A percentile compares a stretch with the other conserved stretches of the same genome.
Conservation (phyloP, 2,113 vertebrate species). For the Pelodiscus sinensis region DNA sequence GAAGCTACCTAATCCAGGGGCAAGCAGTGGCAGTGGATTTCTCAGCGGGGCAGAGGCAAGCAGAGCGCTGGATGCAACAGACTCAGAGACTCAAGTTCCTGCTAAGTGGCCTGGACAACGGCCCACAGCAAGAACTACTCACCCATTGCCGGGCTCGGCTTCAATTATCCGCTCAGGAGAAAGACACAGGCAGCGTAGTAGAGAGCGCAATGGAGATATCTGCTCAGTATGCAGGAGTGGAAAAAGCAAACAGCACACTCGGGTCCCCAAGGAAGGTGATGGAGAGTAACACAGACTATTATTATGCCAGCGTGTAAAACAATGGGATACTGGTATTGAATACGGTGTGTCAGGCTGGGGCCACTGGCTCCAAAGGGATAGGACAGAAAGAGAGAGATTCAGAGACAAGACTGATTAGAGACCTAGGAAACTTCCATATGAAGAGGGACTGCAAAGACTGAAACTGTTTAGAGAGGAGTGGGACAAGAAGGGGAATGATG, state of each 20-base stretch:
- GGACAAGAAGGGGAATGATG: fast-evolving
- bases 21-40: neutral
- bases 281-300: neutral
- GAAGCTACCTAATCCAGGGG: neutral
- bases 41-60: neutral
- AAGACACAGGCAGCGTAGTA: neutral
- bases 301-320: neutral
- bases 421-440: slow-evolving; percentile 16
- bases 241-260: neutral
- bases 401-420: neutral
- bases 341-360: neutral
- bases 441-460: neutral
- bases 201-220: neutral
- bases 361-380: neutral
- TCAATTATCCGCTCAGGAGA: neutral
- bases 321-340: neutral
- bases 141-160: neutral
- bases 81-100: neutral
- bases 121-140: neutral
- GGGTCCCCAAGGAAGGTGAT: neutral
- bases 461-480: neutral
- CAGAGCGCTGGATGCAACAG: neutral
- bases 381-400: neutral
- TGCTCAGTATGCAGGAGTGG: neutral
- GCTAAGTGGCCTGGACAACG: neutral